Conservation (phyloP, 1,140 invertebrate species). For the Drosophila pseudoobscura region DNA sequence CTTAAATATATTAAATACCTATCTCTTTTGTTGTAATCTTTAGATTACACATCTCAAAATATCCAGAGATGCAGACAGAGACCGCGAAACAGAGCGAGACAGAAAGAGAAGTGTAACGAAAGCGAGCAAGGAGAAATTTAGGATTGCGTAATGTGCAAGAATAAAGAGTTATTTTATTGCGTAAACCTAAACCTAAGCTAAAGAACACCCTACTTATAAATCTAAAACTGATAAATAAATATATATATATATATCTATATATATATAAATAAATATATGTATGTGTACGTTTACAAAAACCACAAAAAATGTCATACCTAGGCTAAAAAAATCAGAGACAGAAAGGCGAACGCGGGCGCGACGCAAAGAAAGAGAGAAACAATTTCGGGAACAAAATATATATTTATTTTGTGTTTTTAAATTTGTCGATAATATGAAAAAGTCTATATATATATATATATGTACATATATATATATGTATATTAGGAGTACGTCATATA, state of each 20-base stretch:
- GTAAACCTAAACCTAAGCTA: constrained; percentile 52
- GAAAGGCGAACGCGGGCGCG: constrained; percentile 20
- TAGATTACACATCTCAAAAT: constrained; percentile 3
- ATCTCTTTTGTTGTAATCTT: constrained; percentile 24
- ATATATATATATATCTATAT: constrained; percentile 16
- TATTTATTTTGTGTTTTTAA: constrained; percentile 77
- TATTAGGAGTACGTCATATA: constrained; percentile 43
- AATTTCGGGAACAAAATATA: constrained; percentile 78
- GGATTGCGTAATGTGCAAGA: constrained; percentile 25
- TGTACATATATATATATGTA: constrained; percentile 26
- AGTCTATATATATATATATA: constrained; percentile 11
- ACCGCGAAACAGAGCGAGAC: constrained; percentile 3
- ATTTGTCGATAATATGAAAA: constrained; percentile 63
- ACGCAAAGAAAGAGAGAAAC: constrained; percentile 32
- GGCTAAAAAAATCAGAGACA: constrained; percentile 66
- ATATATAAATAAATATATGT: constrained; percentile 30
- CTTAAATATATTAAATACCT: constrained; percentile 21
- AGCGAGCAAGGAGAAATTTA: constrained; percentile 6
- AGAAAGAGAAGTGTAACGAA: constrained; percentile 25
- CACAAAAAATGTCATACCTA: constrained; percentile 71
- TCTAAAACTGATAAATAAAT: constrained; percentile 53
- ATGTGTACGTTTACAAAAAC: constrained; percentile 58
- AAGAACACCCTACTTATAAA: constrained; percentile 56
- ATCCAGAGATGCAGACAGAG: not conserved
- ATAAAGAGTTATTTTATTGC: constrained; percentile 70